Conservation (phyloP, 2,113 vertebrate species). For the Petrocephalus microphthalmus region DNA sequence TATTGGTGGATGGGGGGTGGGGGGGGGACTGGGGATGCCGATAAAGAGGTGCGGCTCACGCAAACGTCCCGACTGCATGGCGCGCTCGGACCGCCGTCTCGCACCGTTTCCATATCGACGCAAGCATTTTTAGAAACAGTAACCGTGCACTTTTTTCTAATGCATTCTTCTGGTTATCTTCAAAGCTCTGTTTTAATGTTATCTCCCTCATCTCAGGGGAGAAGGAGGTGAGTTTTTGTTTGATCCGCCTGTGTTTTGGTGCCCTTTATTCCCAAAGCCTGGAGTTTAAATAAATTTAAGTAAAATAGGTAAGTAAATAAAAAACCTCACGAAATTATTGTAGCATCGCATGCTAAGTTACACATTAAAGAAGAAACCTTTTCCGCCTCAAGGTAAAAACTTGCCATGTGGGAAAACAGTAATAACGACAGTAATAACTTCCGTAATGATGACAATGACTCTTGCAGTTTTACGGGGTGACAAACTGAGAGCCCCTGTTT, state of each 20-base stretch:
- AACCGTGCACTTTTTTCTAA: slow-evolving; percentile 31
- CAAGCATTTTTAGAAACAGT: neutral
- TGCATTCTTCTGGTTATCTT: slow-evolving; percentile 44
- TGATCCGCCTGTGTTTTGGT: slow-evolving; percentile 41
- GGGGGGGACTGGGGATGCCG: neutral
- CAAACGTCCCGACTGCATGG: slow-evolving; percentile 36
- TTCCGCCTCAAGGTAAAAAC: neutral
- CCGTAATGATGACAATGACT: neutral
- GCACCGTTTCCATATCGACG: slow-evolving; percentile 23
- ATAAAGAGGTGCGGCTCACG: slow-evolving; percentile 40
- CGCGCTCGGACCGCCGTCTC: slow-evolving; percentile 25
- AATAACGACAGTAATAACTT: neutral
- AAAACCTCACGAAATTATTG: neutral
- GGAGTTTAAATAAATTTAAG: neutral
- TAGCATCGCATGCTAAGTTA: no score
- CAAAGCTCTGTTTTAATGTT: slow-evolving; percentile 54
- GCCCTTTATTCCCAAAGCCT: slow-evolving; percentile 33
- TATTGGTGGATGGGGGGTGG: slow-evolving; percentile 35
- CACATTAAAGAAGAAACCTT: neutral
- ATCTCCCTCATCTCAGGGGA: slow-evolving; percentile 51
- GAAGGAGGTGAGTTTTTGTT: slow-evolving; percentile 39
- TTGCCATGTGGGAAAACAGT: neutral
- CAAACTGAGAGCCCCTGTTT: neutral
- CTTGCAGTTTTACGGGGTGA: neutral
- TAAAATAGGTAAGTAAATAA: neutral